These are phyloP conservation scores for Bugula neritina DNA, from an alignment of 2,888 invertebrate species.

Conservation along the genomic window DNA sequence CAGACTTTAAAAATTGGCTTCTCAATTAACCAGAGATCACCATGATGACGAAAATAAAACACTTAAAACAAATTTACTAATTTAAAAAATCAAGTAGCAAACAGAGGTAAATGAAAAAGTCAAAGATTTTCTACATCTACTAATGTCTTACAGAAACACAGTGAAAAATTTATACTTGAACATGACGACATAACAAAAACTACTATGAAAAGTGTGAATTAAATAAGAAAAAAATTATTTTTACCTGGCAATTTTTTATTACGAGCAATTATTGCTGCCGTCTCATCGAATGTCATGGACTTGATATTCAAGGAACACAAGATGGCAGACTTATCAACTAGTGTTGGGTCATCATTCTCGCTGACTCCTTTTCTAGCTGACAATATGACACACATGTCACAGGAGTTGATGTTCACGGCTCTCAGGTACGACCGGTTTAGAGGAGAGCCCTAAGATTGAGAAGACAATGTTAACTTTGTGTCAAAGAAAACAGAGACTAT, in stretches of 20 bases:
- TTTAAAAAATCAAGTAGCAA: too few relatives aligned
- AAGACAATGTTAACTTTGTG: too few relatives aligned
- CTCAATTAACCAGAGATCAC: too few relatives aligned
- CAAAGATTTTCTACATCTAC: too few relatives aligned
- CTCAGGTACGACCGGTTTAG: slow-evolving; percentile 93
- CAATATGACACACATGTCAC: slow-evolving; percentile 99
- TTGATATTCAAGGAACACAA: slow-evolving; percentile 89
- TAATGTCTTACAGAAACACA: not conserved
- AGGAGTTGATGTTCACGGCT: slow-evolving; percentile 95
- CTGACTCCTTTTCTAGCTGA: slow-evolving; percentile 68
- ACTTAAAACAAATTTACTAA: too few relatives aligned
- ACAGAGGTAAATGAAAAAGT: too few relatives aligned
- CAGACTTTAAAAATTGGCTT: too few relatives aligned
- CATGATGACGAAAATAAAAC: too few relatives aligned
- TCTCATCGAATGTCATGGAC: slow-evolving; percentile 33
- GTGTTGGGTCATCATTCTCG: slow-evolving; percentile 95
- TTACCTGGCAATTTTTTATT: slow-evolving; percentile 20
- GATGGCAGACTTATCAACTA: slow-evolving; percentile 98
- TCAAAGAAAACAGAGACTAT: too few relatives aligned
- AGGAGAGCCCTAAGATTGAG: slow-evolving; percentile 93
- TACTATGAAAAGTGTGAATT: too few relatives aligned
- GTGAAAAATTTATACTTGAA: not conserved
- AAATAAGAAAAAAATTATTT: too few relatives aligned
- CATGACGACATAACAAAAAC: too few relatives aligned
- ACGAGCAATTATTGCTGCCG: not conserved